A percentile compares a stretch with the other conserved stretches of the same genome.
phyloP scores from a whole-genome alignment of 1,140 invertebrate species.

The Maconellicoccus hirsutus region DNA sequence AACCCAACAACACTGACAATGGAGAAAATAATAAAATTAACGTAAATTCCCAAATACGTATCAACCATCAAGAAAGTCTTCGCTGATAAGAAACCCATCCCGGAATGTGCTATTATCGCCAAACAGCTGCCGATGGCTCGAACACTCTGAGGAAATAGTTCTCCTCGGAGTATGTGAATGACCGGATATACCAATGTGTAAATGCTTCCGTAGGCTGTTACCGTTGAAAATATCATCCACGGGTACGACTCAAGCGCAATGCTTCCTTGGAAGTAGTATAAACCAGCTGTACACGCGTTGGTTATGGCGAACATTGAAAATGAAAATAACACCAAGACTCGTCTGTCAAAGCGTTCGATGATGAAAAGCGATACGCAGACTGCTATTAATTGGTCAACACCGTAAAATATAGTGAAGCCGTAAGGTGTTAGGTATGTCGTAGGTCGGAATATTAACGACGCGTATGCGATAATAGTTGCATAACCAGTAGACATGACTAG shows the following conservation, averaged over 20 bases:
- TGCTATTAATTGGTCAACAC: constrained; percentile 33
- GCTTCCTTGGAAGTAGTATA: constrained; percentile 30
- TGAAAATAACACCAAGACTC: constrained; percentile 41
- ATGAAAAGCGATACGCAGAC: constrained; percentile 38
- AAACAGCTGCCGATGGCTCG: constrained; percentile 43
- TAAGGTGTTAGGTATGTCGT: constrained; percentile 23
- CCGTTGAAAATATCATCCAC: constrained; percentile 40
- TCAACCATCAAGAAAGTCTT: not conserved
- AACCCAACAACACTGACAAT: not conserved
- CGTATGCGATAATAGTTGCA: constrained; percentile 29
- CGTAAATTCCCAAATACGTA: not conserved
- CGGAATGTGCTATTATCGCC: constrained; percentile 36
- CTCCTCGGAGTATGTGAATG: constrained; percentile 47
- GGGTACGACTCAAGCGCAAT: constrained; percentile 34
- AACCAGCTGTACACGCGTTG: not conserved
- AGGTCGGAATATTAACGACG: constrained; percentile 33
- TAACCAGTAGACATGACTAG: constrained; percentile 28
- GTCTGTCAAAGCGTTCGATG: constrained; percentile 39
- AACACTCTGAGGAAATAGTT: constrained; percentile 48
- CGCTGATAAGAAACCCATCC: constrained; percentile 30
- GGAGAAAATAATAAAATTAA: not conserved
- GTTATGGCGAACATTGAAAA: constrained; percentile 38
- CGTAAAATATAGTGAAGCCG: constrained; percentile 29
- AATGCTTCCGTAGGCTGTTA: constrained; percentile 44
- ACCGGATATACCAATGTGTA: constrained; percentile 45